Conservation (phyloP, 2,797 vertebrate species). For the Thaleichthys pacificus region DNA sequence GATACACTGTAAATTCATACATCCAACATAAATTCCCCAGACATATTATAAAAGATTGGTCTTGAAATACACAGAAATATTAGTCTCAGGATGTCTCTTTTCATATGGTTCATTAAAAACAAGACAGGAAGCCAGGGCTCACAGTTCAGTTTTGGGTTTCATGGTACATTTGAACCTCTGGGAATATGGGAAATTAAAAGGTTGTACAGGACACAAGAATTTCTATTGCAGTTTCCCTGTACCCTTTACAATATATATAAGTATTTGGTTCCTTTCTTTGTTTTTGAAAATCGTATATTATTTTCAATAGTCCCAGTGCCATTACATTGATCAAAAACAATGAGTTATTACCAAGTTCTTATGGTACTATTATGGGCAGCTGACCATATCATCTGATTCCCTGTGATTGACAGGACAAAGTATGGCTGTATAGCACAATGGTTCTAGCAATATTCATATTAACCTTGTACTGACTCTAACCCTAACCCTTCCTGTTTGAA, state of each 20-base stretch:
- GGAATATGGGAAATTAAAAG: not conserved
- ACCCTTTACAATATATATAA: not conserved
- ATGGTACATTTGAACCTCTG: not conserved
- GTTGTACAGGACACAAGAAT: not conserved
- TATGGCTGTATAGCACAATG: not conserved
- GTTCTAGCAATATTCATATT: not conserved
- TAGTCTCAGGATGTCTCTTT: not conserved
- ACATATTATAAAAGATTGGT: not conserved
- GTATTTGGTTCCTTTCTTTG: not conserved
- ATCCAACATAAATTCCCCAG: conserved; percentile 4
- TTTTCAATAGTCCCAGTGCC: not conserved
- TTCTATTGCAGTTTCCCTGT: not conserved
- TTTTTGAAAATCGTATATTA: not conserved
- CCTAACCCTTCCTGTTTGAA: not conserved
- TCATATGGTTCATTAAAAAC: conserved; percentile 2
- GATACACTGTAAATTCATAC: not conserved
- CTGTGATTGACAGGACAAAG: not conserved
- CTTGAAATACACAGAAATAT: not conserved
- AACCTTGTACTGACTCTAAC: not conserved
- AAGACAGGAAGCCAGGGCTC: too few relatives aligned
- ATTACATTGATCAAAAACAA: too few relatives aligned
- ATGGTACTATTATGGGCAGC: too few relatives aligned
- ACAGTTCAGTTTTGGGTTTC: not conserved
- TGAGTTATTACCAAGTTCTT: too few relatives aligned
- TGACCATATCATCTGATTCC: too few relatives aligned